Percentiles rank a stretch among this genome's conserved stretches.
Evolutionary conservation across 2,797 vertebrate genomes (phyloP).

Genomic region (Megaceryle alcyon): DNA sequence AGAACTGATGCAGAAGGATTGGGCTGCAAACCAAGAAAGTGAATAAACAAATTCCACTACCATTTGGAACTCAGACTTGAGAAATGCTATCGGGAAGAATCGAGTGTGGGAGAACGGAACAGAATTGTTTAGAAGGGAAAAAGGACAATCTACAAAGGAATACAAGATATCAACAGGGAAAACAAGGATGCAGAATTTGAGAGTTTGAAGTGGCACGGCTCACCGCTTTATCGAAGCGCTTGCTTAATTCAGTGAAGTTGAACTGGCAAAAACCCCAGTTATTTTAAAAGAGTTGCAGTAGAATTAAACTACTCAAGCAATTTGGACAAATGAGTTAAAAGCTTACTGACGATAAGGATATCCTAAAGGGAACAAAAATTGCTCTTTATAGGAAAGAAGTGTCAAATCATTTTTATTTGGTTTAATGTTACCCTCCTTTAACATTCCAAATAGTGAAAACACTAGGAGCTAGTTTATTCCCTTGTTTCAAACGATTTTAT

Average conservation of each 20-base stretch:
- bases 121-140: constrained; percentile 35
- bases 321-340: constrained; percentile 33
- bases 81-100: constrained; percentile 51
- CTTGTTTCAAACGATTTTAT: constrained; percentile 1
- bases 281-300: neutral
- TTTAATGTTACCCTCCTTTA: neutral
- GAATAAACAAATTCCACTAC: constrained; percentile 73
- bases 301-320: constrained; percentile 22
- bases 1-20: constrained; percentile 70
- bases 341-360: neutral
- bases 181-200: neutral
- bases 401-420: constrained; percentile 15
- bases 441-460: neutral
- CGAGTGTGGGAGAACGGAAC: constrained; percentile 25
- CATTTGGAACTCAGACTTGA: constrained; percentile 66
- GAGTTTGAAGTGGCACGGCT: neutral
- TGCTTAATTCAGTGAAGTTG: neutral
- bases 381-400: neutral
- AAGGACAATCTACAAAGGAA: neutral
- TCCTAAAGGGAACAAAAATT: constrained; percentile 15
- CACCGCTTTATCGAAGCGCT: neutral
- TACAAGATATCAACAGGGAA: neutral
- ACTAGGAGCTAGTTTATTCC: neutral
- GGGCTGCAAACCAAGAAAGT: constrained; percentile 77
- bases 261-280: neutral